Evolutionary conservation across 1,140 invertebrate species (phyloP).

Genomic region (Ostrea denselamellosa): DNA sequence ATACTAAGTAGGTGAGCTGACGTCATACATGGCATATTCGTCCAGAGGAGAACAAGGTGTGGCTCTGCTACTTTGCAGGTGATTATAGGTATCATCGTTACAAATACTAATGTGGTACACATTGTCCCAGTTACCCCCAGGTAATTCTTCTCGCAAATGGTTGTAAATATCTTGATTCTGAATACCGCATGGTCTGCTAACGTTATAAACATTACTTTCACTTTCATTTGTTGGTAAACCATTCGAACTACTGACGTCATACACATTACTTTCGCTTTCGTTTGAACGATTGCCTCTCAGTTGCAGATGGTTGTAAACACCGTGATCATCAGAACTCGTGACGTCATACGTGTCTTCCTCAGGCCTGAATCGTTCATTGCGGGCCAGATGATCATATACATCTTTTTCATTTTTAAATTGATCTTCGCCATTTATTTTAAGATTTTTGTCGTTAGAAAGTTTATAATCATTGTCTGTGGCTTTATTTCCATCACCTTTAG

Average conservation of each 20-base stretch:
- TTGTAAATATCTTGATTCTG: slow-evolving; percentile 4
- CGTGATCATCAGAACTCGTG: not conserved
- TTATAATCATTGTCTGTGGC: not conserved
- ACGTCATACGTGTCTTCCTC: not conserved
- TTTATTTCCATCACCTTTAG: not conserved
- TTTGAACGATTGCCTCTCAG: not conserved
- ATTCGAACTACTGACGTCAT: not conserved
- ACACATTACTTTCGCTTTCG: not conserved
- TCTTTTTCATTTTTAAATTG: not conserved
- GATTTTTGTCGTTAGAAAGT: not conserved
- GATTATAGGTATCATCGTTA: not conserved
- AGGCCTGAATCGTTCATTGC: not conserved
- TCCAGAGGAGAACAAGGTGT: not conserved
- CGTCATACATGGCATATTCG: not conserved
- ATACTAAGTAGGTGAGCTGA: not conserved
- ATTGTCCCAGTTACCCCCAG: not conserved
- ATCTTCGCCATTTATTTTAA: not conserved
- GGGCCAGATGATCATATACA: not conserved
- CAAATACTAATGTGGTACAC: not conserved
- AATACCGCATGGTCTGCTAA: not conserved
- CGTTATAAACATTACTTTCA: not conserved
- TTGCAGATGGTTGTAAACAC: not conserved
- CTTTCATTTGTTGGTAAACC: not conserved
- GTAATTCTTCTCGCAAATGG: not conserved
- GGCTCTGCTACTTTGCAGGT: not conserved